Conservation (phyloP, 2,888 invertebrate genomes). For the Chironomus riparius region DNA sequence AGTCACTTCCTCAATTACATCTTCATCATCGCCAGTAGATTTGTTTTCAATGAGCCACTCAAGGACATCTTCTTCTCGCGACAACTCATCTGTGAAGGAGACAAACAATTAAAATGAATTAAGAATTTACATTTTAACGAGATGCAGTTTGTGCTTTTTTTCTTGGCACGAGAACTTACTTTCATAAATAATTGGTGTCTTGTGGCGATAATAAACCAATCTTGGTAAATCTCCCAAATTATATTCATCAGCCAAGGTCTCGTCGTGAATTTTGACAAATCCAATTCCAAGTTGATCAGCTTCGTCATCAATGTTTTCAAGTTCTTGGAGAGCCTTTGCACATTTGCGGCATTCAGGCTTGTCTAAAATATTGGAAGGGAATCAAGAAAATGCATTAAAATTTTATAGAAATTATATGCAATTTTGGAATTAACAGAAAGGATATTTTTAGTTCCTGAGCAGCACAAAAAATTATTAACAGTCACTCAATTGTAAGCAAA, state of each 20-base stretch:
- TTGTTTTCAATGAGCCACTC: conserved; percentile 91
- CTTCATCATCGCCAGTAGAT: conserved; percentile 87
- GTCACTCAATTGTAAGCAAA: too few relatives aligned
- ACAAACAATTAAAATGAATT: conserved; percentile 4
- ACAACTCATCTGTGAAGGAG: conserved; percentile 60
- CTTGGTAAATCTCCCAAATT: conserved; percentile 80
- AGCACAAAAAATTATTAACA: too few relatives aligned
- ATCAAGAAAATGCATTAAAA: background rate
- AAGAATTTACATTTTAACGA: background rate
- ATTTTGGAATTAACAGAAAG: background rate
- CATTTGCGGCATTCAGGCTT: conserved; percentile 89
- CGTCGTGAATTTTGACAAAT: conserved; percentile 89
- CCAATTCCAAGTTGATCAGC: conserved; percentile 90
- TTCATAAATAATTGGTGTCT: conserved; percentile 91
- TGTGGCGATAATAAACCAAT: conserved; percentile 86
- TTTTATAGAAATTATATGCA: background rate
- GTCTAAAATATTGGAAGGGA: conserved; percentile 48
- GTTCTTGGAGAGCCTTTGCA: conserved; percentile 77
- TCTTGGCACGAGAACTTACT: conserved; percentile 45
- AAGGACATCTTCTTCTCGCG: conserved; percentile 82
- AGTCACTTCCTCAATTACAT: conserved; percentile 90
- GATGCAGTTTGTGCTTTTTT: background rate
- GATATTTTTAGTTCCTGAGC: too few relatives aligned
- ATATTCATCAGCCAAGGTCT: conserved; percentile 83
- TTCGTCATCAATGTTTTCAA: conserved; percentile 92